Base-by-base conservation (phyloP, 1,140 invertebrate species). In the Panagrolaimus sp. region DNA sequence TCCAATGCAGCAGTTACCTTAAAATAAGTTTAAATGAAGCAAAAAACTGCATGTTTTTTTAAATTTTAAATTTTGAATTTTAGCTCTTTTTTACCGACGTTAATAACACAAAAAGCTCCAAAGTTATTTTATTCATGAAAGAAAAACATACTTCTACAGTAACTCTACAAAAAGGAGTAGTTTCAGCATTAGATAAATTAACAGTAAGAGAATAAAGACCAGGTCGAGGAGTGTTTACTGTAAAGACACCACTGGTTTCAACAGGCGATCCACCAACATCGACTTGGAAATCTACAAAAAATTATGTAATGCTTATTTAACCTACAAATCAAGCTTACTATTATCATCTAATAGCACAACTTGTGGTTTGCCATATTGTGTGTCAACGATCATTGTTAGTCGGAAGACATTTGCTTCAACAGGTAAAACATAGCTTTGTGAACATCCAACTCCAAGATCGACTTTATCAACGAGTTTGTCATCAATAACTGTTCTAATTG, bases 161-260 rank as follows among this genome's bases (percentile, higher is more conserved):
- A 45, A 74, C 31, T 14, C 67, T 64, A 43, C 72, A 73, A 23
- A 53, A 62, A 43, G 57, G 61, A 4, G 72, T 73, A 14, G 72
- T 25, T 23, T 57, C 69, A 31, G 62, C 53, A 16, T 45, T 45
- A 23, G 63, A 63, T 23, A 61, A 67, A 57, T 67, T 62, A 31
- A 70, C 45, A 9, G 64, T 63, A 51, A 70, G 27, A 0, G 46
- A 57, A 57, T 71, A 73, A 13, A 46, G 43, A 25, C 72, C 72
- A 70, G 68, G 27, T 71, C 31, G 65, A 27, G 53, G 66, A 45
- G 45, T 46, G 11, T 25, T 43, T 13, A 25, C 57, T n/a, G 62
- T 27, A n/a, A 44, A n/a, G 27, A 64, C 13, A 64, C 57, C 38
- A 38, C 62, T 62, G 14, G 27, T 9, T 31, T 51, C 62, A 5